Percentiles rank a stretch among this genome's conserved stretches.
phyloP scores from a whole-genome alignment of 1,140 invertebrate genomes.

The Xylocopa sonorina region DNA sequence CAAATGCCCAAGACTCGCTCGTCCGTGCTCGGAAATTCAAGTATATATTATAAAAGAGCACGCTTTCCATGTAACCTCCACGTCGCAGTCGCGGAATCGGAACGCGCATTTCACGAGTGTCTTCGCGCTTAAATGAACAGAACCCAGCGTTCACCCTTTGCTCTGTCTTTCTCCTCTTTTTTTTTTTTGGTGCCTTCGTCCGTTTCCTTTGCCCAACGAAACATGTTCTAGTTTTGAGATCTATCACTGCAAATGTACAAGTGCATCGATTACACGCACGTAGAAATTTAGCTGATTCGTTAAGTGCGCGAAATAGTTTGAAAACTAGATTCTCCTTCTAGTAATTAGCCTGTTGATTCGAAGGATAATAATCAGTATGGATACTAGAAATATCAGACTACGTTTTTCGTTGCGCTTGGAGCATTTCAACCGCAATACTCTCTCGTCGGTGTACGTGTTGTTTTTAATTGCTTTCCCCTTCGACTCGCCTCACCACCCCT shows the following conservation, averaged over 20 bases:
- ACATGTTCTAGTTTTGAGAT: no score
- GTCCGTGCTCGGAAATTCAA: constrained; percentile 73
- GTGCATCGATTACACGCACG: no score
- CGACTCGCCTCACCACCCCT: background rate
- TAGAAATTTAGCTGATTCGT: no score
- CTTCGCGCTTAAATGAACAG: constrained; percentile 28
- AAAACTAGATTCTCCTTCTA: no score
- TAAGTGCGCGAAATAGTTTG: no score
- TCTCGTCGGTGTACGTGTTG: background rate
- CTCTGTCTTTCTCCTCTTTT: background rate
- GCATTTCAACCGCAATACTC: background rate
- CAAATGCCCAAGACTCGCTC: constrained; percentile 54
- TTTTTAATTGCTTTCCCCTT: background rate
- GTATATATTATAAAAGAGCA: constrained; percentile 65
- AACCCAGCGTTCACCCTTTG: background rate
- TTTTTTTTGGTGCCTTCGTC: background rate
- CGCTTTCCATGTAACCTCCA: constrained; percentile 42
- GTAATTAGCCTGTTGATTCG: no score
- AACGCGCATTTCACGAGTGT: constrained; percentile 58
- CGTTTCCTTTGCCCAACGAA: no score
- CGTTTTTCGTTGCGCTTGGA: no score
- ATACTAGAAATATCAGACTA: no score
- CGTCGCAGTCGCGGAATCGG: constrained; percentile 40
- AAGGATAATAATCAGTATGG: no score
- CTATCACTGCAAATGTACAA: no score